Evolutionary conservation across 2,113 vertebrate species (phyloP).

Genomic region (Uropsilus gracilis): DNA sequence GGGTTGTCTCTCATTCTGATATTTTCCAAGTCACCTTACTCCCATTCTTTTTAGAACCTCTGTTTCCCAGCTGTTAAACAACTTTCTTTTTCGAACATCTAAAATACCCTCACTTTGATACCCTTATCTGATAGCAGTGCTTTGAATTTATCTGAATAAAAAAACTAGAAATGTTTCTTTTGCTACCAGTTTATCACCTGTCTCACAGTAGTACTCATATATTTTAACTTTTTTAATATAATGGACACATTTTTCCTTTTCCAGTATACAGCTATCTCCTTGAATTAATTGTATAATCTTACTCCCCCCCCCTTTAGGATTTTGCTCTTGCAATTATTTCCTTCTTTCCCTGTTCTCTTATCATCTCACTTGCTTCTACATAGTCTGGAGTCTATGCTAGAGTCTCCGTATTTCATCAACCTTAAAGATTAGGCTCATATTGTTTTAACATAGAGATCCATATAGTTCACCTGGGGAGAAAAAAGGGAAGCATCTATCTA

Average conservation of each 20-base stretch:
- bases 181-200: not conserved
- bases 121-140: not conserved
- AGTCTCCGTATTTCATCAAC: not conserved
- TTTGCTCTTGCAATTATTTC: not conserved
- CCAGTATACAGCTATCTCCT: no score
- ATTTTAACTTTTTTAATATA: not conserved
- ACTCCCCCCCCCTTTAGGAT: not conserved
- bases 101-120: not conserved
- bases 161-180: not conserved
- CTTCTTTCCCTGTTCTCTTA: not conserved
- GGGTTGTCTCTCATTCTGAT: not conserved
- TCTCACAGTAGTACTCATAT: not conserved
- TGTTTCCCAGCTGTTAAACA: not conserved
- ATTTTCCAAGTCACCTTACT: not conserved
- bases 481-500: not conserved
- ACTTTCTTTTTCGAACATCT: not conserved
- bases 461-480: not conserved
- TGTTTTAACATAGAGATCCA: no score
- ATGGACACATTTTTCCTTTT: no score
- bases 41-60: not conserved
- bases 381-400: not conserved
- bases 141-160: not conserved
- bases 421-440: not conserved
- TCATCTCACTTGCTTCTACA: not conserved
- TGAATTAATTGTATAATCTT: not conserved